phyloP scores from a whole-genome alignment of 2,113 vertebrate genomes.

The Halichoerus grypus region DNA sequence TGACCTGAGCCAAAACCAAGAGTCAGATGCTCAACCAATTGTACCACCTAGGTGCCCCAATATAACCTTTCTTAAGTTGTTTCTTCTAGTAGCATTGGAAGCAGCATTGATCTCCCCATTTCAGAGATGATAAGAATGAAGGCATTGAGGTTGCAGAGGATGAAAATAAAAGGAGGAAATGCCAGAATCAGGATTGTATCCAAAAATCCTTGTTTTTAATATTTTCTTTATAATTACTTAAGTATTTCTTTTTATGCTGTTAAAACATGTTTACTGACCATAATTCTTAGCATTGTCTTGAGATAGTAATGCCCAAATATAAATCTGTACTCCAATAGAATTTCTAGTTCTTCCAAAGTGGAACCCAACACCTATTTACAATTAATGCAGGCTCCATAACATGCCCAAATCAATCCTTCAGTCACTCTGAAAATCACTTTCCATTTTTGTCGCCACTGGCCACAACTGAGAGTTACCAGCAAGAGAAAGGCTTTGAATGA shows the following conservation, averaged over 20 bases:
- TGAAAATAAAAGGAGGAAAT: conserved; percentile 4
- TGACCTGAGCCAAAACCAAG: background rate
- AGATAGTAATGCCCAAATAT: background rate
- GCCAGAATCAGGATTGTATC: background rate
- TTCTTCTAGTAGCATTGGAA: background rate
- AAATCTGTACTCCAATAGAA: background rate
- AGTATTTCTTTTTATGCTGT: background rate
- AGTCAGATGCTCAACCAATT: background rate
- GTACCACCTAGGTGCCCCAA: background rate
- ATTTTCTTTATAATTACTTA: background rate
- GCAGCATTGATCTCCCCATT: background rate
- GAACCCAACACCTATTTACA: background rate
- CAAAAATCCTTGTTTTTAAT: background rate
- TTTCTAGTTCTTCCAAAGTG: background rate
- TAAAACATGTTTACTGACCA: background rate
- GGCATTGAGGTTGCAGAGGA: background rate
- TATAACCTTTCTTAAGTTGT: background rate
- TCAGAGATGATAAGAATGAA: background rate
- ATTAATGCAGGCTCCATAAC: background rate
- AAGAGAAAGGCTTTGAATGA: background rate
- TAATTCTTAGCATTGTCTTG: background rate
- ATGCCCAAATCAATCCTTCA: background rate
- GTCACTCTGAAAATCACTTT: background rate
- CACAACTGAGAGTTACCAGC: background rate
- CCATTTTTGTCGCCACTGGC: background rate